These are phyloP conservation scores for Ostrea denselamellosa DNA, from an alignment of 1,140 invertebrate genomes.

Conservation along the genomic window DNA sequence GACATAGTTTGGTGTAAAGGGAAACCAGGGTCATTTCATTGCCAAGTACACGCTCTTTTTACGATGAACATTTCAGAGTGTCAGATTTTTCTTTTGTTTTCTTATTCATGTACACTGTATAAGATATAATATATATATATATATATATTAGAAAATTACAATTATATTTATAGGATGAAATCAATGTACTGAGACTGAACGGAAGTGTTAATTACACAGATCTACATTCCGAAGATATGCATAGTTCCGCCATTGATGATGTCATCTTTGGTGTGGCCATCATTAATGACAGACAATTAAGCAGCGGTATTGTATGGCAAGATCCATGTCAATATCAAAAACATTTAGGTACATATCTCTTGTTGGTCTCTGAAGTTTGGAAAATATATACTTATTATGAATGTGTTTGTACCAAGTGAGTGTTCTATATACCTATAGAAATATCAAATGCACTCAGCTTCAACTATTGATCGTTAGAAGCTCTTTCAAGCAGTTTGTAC, in stretches of 20 bases:
- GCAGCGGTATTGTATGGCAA: not conserved
- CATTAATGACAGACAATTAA: not conserved
- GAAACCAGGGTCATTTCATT: not conserved
- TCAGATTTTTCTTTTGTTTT: not conserved
- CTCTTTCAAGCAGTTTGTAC: too few relatives aligned
- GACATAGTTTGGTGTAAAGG: not conserved
- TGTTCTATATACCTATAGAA: too few relatives aligned
- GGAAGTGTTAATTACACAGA: not conserved
- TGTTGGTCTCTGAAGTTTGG: not conserved
- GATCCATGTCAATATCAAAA: not conserved
- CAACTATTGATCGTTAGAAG: too few relatives aligned
- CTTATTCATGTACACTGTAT: too few relatives aligned
- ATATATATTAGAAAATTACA: too few relatives aligned
- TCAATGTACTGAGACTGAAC: not conserved
- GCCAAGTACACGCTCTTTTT: not conserved
- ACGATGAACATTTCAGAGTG: not conserved
- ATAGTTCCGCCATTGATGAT: not conserved
- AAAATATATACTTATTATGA: too few relatives aligned
- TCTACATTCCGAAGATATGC: not conserved
- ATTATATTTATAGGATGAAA: not conserved
- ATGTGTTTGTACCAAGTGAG: too few relatives aligned
- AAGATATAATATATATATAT: too few relatives aligned
- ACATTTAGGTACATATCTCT: not conserved
- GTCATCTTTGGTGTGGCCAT: conserved; percentile 4
- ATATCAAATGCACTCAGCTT: too few relatives aligned